Conservation (phyloP, 1,140 invertebrate genomes). For the Neodiprion fabricii region DNA sequence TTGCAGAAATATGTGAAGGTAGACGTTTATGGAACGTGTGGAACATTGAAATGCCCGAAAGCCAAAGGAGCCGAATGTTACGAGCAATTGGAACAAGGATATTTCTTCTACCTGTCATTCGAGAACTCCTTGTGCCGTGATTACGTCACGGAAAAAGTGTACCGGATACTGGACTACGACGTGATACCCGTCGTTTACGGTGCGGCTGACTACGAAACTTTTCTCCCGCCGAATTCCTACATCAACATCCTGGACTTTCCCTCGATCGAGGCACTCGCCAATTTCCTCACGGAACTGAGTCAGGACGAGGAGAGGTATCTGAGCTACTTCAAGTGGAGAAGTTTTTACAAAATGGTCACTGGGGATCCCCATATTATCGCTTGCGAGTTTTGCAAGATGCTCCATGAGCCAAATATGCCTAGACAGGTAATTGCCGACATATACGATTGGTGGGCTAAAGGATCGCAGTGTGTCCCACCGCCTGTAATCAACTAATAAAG, state of each 20-base stretch:
- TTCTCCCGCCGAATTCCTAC: conserved; percentile 64
- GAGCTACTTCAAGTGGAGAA: conserved; percentile 58
- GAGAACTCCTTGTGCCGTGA: conserved; percentile 67
- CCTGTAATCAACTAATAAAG: no score
- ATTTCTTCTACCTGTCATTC: conserved; percentile 71
- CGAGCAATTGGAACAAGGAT: conserved; percentile 56
- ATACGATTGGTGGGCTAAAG: background rate
- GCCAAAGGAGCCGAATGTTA: conserved; percentile 50
- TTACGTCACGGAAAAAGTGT: conserved; percentile 70
- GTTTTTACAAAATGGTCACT: conserved; percentile 23
- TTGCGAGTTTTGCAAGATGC: background rate
- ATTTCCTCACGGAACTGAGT: conserved; percentile 57
- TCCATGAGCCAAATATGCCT: conserved; percentile 9
- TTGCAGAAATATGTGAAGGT: conserved; percentile 66
- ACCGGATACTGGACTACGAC: conserved; percentile 43
- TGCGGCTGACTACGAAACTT: conserved; percentile 57
- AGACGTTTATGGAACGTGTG: conserved; percentile 74
- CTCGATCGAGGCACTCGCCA: conserved; percentile 53
- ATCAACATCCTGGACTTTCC: conserved; percentile 63
- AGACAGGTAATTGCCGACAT: conserved; percentile 26
- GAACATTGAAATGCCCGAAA: conserved; percentile 45
- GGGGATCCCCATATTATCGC: background rate
- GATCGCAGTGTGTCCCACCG: background rate
- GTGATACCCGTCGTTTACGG: conserved; percentile 68
- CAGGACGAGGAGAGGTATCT: conserved; percentile 47